These are phyloP conservation scores for Chironomus tentans DNA, from an alignment of 2,888 invertebrate species.

Conservation along the genomic window DNA sequence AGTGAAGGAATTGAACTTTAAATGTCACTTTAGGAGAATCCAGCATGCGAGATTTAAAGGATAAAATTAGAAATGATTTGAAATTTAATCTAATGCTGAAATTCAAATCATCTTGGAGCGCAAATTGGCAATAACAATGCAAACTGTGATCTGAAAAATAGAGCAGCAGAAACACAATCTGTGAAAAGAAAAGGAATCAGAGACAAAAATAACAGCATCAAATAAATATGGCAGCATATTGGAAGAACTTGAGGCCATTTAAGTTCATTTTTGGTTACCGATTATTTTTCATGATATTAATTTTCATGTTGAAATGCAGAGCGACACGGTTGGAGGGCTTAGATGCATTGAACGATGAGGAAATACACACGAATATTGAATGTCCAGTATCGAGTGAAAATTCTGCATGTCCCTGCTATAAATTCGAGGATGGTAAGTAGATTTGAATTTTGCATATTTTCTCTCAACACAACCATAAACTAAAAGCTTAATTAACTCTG, in stretches of 20 bases:
- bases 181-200: neutral
- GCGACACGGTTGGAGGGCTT: slow-evolving; percentile 8
- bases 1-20: neutral
- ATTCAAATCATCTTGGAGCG: neutral
- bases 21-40: neutral
- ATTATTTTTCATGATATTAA: neutral
- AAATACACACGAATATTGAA: slow-evolving; percentile 40
- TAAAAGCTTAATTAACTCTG: neutral
- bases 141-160: neutral
- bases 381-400: slow-evolving; percentile 69
- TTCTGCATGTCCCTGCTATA: slow-evolving; percentile 83
- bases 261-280: slow-evolving; percentile 6
- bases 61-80: too few relatives aligned
- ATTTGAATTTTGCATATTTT: too few relatives aligned
- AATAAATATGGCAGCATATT: slow-evolving; percentile 27
- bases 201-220: slow-evolving; percentile 14
- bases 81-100: neutral
- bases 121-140: neutral
- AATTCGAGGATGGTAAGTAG: slow-evolving; percentile 71
- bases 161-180: neutral
- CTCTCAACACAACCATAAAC: neutral
- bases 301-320: neutral
- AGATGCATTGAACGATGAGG: neutral
- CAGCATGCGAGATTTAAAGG: neutral
- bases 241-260: slow-evolving; percentile 15